Evolutionary conservation across 2,797 vertebrate species (phyloP), one percentile per base, ranked within the genome.

Genomic region (Protonibea diacanthus): DNA sequence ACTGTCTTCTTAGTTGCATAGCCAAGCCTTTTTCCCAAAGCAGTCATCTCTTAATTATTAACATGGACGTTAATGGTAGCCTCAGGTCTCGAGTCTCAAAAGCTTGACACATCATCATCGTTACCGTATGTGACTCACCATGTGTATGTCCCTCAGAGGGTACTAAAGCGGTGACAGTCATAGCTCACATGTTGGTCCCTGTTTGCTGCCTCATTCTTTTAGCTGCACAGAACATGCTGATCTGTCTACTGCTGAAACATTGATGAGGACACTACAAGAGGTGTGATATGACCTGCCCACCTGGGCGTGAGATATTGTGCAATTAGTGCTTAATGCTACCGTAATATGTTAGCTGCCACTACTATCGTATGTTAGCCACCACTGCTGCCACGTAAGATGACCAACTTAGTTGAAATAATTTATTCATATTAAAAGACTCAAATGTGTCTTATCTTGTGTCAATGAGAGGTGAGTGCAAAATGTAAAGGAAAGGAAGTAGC

Each of bases 11-110:
- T 48, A 27, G 15, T 18, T 52, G 48, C 52, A 57, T 62, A 47
- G 75, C 68, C 71, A 66, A 79, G 9, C 18, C 74, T 8, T 61
- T 72, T 71, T 72, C 85, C 80, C 76, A 67, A 76, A 82, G 82
- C 68, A 48, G 60, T 71, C 81, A 6, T 86, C 49, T 79, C 71
- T 82, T 74, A 81, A 86, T 92, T 86, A 79, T 91, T 84, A 65
- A 90, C 73, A 69, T 23, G n/a, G 48, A 48, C 9, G 10, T 84
- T 88, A 85, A 84, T 84, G 78, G 74, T 80, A 63, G 55, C 73
- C 57, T 58, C 13, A 23, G 23, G 70, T 56, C 33, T 65, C 1
- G 2, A 60, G 29, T 52, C 13, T 68, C 11, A 73, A 51, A 71
- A 71, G 52, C 49, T 74, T 80, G 76, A 76, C 76, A 23, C 44